Conservation (phyloP, 2,888 invertebrate genomes). For the Leptogaster cylindrica region DNA sequence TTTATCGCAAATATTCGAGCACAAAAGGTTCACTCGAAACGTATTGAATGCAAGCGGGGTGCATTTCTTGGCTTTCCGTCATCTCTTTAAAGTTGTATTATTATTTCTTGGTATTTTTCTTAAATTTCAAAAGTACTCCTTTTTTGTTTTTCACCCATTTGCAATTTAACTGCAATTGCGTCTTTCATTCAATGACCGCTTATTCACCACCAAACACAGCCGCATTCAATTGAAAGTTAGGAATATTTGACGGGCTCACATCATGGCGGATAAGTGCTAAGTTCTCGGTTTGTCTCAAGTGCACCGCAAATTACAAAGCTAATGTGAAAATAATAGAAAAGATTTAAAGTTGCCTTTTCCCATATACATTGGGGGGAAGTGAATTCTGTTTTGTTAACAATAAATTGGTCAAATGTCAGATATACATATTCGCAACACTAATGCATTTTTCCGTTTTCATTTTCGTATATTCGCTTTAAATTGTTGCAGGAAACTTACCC, state of each 20-base stretch:
- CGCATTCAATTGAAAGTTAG: slow-evolving; percentile 25
- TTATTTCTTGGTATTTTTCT: slow-evolving; percentile 6
- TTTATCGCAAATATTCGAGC: slow-evolving; percentile 37
- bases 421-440: too few relatives aligned
- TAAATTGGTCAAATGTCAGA: too few relatives aligned
- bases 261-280: slow-evolving; percentile 13
- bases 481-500: too few relatives aligned
- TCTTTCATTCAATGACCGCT: slow-evolving; percentile 11
- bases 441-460: too few relatives aligned
- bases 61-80: not conserved
- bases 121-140: too few relatives aligned
- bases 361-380: too few relatives aligned
- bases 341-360: slow-evolving; percentile 24
- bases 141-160: slow-evolving; percentile 27
- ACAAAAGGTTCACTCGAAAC: slow-evolving; percentile 7
- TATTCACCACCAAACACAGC: slow-evolving; percentile 2
- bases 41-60: not conserved
- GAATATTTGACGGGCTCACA: slow-evolving; percentile 12
- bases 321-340: slow-evolving; percentile 31
- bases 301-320: slow-evolving; percentile 25
- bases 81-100: not conserved
- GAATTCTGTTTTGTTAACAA: too few relatives aligned
- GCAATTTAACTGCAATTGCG: slow-evolving; percentile 33
- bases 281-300: slow-evolving; percentile 4
- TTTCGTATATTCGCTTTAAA: too few relatives aligned